Conservation (phyloP, 2,113 vertebrate genomes). For the Prietella phreatophila region DNA sequence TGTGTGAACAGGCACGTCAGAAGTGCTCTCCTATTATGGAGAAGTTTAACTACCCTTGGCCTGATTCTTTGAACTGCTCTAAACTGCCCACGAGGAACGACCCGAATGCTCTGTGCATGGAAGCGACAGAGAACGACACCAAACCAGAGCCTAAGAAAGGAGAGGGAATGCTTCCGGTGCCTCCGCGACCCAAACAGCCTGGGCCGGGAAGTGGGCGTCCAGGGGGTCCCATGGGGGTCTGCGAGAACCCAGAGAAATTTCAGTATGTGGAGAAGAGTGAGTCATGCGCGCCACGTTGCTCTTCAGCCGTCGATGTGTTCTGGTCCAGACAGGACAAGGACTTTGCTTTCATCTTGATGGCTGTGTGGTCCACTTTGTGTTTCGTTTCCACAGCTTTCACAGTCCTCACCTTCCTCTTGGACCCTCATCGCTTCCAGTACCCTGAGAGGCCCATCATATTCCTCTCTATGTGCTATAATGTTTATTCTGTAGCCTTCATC, state of each 20-base stretch:
- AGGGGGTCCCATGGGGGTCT: constrained; percentile 69
- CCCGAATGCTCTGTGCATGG: constrained; percentile 96
- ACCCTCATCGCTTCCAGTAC: constrained; percentile 96
- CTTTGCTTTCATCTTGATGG: constrained; percentile 98
- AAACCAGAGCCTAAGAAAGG: constrained; percentile 77
- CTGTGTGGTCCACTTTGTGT: constrained; percentile 92
- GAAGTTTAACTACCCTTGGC: constrained; percentile 95
- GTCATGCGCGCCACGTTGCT: constrained; percentile 88
- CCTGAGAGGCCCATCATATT: constrained; percentile 97
- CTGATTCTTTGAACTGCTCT: constrained; percentile 89
- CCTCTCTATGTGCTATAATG: constrained; percentile 98
- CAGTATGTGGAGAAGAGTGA: constrained; percentile 92
- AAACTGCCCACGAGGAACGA: constrained; percentile 91
- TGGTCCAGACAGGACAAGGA: constrained; percentile 94
- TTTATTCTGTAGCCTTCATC: constrained; percentile 95
- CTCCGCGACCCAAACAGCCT: constrained; percentile 75
- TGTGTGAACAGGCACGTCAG: constrained; percentile 95
- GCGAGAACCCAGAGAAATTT: constrained; percentile 91
- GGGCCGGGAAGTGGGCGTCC: constrained; percentile 62
- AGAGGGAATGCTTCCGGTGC: constrained; percentile 83
- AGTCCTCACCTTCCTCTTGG: constrained; percentile 92
- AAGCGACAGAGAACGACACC: constrained; percentile 92
- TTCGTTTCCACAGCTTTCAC: constrained; percentile 96
- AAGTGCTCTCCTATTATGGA: constrained; percentile 95
- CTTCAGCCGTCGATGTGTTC: constrained; percentile 87